A percentile compares a stretch with the other conserved stretches of the same genome.
Conservation (phyloP, 2,888 invertebrate genomes). For the Endomychus coccineus region DNA sequence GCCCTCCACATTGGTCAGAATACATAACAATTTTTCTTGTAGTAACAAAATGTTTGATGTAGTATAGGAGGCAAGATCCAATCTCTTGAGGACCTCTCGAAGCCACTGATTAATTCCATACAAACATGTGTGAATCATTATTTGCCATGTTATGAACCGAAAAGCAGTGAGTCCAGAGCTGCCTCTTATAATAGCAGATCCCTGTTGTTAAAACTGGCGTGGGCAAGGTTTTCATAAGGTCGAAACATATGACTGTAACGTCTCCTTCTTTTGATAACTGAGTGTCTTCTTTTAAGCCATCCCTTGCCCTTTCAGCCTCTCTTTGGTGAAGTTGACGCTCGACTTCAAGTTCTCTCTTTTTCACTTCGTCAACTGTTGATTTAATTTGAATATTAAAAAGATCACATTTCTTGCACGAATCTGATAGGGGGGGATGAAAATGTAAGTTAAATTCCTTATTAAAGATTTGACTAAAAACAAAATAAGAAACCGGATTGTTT, state of each 20-base stretch:
- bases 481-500: conserved; percentile 15
- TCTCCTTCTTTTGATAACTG: conserved; percentile 6
- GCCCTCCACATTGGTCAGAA: conserved; percentile 20
- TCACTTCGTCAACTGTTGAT: conserved; percentile 13
- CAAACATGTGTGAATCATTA: conserved; percentile 25
- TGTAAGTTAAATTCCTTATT: conserved; percentile 20
- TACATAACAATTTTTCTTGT: conserved; percentile 19
- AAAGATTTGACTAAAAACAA: conserved; percentile 18
- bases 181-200: conserved; percentile 27
- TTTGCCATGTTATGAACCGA: conserved; percentile 23
- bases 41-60: conserved; percentile 19
- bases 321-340: conserved; percentile 19
- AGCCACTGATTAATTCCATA: conserved; percentile 19
- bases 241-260: conserved; percentile 22
- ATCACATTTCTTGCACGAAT: conserved; percentile 23
- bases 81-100: conserved; percentile 16
- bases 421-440: conserved; percentile 19
- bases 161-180: conserved; percentile 28
- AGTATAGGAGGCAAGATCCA: conserved; percentile 23
- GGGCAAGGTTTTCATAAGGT: conserved; percentile 28
- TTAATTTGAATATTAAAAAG: conserved; percentile 19
- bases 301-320: conserved; percentile 20
- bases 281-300: conserved; percentile 18
- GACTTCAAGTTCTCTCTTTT: conserved; percentile 9
- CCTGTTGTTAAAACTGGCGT: conserved; percentile 26